Evolutionary conservation across 2,888 invertebrate genomes (phyloP), one percentile per base, ranked within the genome.

Genomic region (Acanthosepion pharaonis): DNA sequence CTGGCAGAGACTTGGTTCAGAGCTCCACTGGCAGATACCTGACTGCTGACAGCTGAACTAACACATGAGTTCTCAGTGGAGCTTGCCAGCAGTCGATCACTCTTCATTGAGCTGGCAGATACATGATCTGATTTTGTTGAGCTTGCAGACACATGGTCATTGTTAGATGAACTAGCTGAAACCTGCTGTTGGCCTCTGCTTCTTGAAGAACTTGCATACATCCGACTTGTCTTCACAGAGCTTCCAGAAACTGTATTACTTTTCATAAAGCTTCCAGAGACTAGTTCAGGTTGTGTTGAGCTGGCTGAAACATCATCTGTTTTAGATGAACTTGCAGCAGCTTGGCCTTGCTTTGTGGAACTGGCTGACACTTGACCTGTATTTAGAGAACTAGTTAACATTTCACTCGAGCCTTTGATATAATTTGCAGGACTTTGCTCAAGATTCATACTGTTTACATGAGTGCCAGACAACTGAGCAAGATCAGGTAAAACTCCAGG

Each of bases 1-100:
- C 93, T 93, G 6, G 93, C 93, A n/a, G 93, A 93, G n/a, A 93
- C 93, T 49, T 93, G 93, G 48, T 53, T 93, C 53, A 93, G n/a
- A 93, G 93, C 49, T 51, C 51, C 49, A 93, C 93, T 93, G 51
- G 93, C 93, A 51, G 93, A 53, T 53, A 93, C 93, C 6, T 53
- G 93, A 49, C 49, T 53, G 53, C 53, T 51, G 33, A 78, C n/a
- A 15, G 78, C 78, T 78, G 78, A 78, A 33, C 78, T 78, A 78
- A 78, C 78, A 78, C 33, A 78, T 5, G n/a, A 78, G 18, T 78
- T 78, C 53, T 93, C 93, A 4, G 93, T 93, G 15, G 93, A 93
- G 53, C 93, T 93, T 23, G 93, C 53, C n/a, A 93, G 48, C 18
- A 53, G 53, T 11, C 20, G 28, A 15, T 93, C 93, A 93, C 53